phyloP scores from a whole-genome alignment of 2,888 invertebrate species.

The Apantesis nais region DNA sequence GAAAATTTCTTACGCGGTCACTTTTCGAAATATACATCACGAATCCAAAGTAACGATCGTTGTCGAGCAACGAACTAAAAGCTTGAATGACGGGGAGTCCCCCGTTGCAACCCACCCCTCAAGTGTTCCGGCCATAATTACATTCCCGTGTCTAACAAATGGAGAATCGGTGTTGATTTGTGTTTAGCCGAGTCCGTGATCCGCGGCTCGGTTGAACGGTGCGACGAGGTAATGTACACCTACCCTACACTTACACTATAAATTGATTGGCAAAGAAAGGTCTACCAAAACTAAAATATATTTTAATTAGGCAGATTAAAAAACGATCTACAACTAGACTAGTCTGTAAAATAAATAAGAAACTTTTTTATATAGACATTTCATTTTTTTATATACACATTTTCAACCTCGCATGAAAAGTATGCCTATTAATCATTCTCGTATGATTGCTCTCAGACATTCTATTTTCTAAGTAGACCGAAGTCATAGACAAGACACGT shows the following conservation, averaged over 20 bases:
- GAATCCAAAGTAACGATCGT: slow-evolving; percentile 78
- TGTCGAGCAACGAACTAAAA: slow-evolving; percentile 81
- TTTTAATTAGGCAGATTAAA: neutral
- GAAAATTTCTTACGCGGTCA: slow-evolving; percentile 33
- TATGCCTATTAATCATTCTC: too few relatives aligned
- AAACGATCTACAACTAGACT: too few relatives aligned
- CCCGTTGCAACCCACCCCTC: slow-evolving; percentile 58
- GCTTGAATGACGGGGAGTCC: slow-evolving; percentile 75
- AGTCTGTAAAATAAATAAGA: neutral
- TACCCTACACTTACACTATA: slow-evolving; percentile 5
- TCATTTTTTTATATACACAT: too few relatives aligned
- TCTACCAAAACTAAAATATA: neutral
- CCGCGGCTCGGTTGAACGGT: slow-evolving; percentile 52
- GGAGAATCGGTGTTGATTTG: slow-evolving; percentile 87
- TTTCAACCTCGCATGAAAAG: too few relatives aligned
- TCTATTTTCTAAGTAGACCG: too few relatives aligned
- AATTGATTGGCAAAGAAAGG: slow-evolving; percentile 3
- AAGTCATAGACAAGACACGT: too few relatives aligned
- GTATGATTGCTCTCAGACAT: too few relatives aligned
- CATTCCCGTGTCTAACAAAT: slow-evolving; percentile 87
- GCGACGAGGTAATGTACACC: slow-evolving; percentile 15
- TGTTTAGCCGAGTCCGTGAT: slow-evolving; percentile 80
- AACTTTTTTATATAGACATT: too few relatives aligned
- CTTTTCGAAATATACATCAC: slow-evolving; percentile 63
- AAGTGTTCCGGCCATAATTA: slow-evolving; percentile 85